Percentiles rank a stretch among this genome's conserved stretches.
These are phyloP conservation scores for Camponotus vicinus DNA, from an alignment of 1,140 invertebrate species.

Conservation along the genomic window DNA sequence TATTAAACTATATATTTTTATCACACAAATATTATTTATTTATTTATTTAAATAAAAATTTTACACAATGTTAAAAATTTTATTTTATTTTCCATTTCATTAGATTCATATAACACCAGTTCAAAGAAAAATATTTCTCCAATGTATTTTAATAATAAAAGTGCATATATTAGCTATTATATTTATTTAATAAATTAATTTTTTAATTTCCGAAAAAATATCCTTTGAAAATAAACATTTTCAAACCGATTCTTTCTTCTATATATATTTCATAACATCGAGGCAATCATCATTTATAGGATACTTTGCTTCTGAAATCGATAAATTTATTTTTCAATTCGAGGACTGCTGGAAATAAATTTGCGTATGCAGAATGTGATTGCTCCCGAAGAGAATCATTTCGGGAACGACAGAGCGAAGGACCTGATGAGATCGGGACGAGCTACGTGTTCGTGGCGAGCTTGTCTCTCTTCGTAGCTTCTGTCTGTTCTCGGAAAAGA, in stretches of 20 bases:
- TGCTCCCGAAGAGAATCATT: background rate
- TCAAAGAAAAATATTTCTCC: too few species aligned
- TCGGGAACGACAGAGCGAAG: constrained; percentile 34
- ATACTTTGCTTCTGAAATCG: background rate
- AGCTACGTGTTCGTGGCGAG: background rate
- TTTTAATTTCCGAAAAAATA: background rate
- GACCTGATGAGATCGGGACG: background rate
- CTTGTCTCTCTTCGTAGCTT: background rate
- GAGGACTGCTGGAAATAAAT: constrained; percentile 35
- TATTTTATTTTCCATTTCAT: too few species aligned
- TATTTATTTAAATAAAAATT: too few species aligned
- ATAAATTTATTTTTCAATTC: constrained; percentile 55
- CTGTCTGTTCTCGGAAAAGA: background rate
- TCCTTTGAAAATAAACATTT: background rate
- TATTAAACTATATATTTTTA: too few species aligned
- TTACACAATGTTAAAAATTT: too few species aligned
- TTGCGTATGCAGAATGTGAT: background rate
- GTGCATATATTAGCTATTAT: too few species aligned
- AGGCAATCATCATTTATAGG: background rate
- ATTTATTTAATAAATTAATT: background rate
- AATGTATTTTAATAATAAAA: too few species aligned
- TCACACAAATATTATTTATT: too few species aligned
- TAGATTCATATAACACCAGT: too few species aligned
- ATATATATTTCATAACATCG: background rate
- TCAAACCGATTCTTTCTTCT: background rate